Evolutionary conservation across 2,113 vertebrate genomes (phyloP).

Genomic region (Mus musculus): GRCm39 chr5:46382001-46382500

Average conservation of each 20-base stretch:
- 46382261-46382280: too few relatives aligned
- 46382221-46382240: background rate
- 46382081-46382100: background rate
- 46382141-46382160: background rate
- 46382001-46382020: background rate
- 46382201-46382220: background rate
- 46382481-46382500: background rate
- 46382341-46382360: background rate
- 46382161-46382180: background rate
- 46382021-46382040: background rate
- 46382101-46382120: background rate
- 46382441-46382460: background rate
- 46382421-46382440: background rate
- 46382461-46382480: background rate
- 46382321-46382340: too few relatives aligned
- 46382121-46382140: background rate
- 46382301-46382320: too few relatives aligned
- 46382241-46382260: too few relatives aligned
- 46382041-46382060: background rate
- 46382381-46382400: background rate
- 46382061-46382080: background rate
- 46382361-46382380: background rate
- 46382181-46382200: too few relatives aligned
- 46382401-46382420: background rate
- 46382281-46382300: too few relatives aligned